A percentile compares a stretch with the other conserved stretches of the same genome.
Conservation (phyloP, 2,888 invertebrate genomes). For the Clistopyga incitator region DNA sequence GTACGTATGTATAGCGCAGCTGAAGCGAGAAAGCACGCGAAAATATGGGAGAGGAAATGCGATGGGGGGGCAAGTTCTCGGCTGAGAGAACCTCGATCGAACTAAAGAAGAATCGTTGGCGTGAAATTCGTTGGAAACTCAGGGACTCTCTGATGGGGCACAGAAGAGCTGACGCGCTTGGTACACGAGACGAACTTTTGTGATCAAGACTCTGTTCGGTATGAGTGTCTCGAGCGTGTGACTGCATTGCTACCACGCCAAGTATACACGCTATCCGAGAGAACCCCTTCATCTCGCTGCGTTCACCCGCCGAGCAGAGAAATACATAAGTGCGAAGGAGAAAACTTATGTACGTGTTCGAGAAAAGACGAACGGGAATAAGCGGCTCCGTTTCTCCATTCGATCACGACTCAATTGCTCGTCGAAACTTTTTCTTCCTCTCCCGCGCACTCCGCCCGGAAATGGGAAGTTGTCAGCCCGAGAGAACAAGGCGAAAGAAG, state of each 20-base stretch:
- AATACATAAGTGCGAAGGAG: conserved; percentile 54
- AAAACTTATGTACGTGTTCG: conserved; percentile 52
- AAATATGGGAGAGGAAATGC: conserved; percentile 8
- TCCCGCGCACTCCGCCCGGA: neutral
- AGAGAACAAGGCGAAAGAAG: neutral
- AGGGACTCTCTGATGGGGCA: conserved; percentile 18
- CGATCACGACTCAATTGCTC: conserved; percentile 49
- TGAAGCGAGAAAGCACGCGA: neutral
- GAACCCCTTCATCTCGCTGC: conserved; percentile 21
- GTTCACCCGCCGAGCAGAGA: conserved; percentile 30
- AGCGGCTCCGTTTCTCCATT: conserved; percentile 55
- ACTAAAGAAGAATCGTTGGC: conserved; percentile 68
- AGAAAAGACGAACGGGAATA: conserved; percentile 33
- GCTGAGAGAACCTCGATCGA: conserved; percentile 60
- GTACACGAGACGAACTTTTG: conserved; percentile 63
- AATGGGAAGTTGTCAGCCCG: neutral
- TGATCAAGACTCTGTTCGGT: conserved; percentile 58
- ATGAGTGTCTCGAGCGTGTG: conserved; percentile 29
- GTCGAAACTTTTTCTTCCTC: conserved; percentile 35
- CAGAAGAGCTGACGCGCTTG: conserved; percentile 59
- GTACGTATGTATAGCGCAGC: neutral
- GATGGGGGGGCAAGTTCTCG: conserved; percentile 24
- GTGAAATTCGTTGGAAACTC: conserved; percentile 65
- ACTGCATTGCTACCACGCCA: conserved; percentile 16
- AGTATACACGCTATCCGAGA: conserved; percentile 36